Percentiles rank a stretch among this genome's conserved stretches.
These are phyloP conservation scores for Chaenocephalus aceratus DNA, from an alignment of 2,113 vertebrate genomes.

Conservation along the genomic window DNA sequence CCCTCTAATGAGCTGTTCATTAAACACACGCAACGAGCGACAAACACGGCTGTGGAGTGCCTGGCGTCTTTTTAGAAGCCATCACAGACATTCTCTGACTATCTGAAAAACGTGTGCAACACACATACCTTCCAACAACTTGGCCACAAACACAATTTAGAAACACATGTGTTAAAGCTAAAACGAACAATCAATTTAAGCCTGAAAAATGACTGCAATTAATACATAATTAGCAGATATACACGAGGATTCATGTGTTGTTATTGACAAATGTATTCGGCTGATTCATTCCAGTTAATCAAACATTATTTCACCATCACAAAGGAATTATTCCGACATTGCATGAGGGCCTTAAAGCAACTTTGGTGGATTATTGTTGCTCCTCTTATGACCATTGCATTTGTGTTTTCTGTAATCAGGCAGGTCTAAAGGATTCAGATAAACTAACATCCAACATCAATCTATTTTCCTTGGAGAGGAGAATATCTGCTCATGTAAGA, in stretches of 20 bases:
- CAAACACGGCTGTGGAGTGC: conserved; percentile 40
- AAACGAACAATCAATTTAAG: neutral
- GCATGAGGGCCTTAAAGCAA: neutral
- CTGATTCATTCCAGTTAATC: too few species aligned
- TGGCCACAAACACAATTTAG: neutral
- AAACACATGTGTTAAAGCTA: neutral
- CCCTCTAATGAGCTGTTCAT: conserved; percentile 73
- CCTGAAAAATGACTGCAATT: neutral
- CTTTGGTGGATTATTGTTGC: neutral
- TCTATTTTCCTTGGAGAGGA: conserved; percentile 18
- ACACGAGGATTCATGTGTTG: too few species aligned
- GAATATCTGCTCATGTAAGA: conserved; percentile 31
- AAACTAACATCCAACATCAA: conserved; percentile 17
- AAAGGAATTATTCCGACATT: neutral
- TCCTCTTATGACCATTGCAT: neutral
- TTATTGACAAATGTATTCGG: too few species aligned
- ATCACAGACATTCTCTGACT: conserved; percentile 11
- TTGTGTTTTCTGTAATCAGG: conserved; percentile 13
- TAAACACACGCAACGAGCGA: conserved; percentile 60
- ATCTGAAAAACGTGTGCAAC: conserved; percentile 4
- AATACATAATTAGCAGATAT: neutral
- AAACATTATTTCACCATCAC: too few species aligned
- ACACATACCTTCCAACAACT: neutral
- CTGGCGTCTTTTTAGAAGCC: neutral
- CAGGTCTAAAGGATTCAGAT: conserved; percentile 10